A percentile compares a stretch with the other conserved stretches of the same genome.
Evolutionary conservation across 1,140 invertebrate species (phyloP).

Genomic region (Drosophila auraria): DNA sequence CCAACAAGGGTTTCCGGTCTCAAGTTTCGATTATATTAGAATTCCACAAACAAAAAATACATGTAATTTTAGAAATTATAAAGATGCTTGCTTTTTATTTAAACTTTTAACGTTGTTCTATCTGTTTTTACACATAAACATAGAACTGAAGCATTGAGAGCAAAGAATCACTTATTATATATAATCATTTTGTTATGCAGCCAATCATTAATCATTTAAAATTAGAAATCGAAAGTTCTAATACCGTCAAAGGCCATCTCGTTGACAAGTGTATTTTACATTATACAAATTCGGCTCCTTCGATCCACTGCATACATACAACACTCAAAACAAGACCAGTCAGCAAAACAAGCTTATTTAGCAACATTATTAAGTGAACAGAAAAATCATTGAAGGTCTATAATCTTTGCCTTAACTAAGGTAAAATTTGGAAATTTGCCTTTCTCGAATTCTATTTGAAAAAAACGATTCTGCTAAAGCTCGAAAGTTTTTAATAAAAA

Average conservation of each 20-base stretch:
- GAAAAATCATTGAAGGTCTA: background rate
- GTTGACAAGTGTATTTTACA: constrained; percentile 42
- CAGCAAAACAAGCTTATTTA: constrained; percentile 9
- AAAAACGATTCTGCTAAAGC: constrained; percentile 10
- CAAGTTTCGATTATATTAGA: background rate
- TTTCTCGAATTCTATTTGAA: background rate
- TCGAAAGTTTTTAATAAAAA: constrained; percentile 51
- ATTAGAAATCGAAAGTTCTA: constrained; percentile 41
- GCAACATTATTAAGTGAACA: constrained; percentile 30
- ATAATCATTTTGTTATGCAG: constrained; percentile 51
- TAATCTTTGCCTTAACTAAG: background rate
- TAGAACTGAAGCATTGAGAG: constrained; percentile 78
- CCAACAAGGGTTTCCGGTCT: constrained; percentile 3
- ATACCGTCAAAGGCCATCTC: constrained; percentile 39
- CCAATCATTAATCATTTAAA: constrained; percentile 32
- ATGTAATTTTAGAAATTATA: constrained; percentile 69
- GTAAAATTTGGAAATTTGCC: background rate
- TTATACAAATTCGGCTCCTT: constrained; percentile 46
- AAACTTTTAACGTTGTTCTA: constrained; percentile 60
- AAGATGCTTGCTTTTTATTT: constrained; percentile 66
- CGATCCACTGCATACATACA: constrained; percentile 52
- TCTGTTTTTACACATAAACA: constrained; percentile 74
- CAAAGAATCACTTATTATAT: constrained; percentile 72
- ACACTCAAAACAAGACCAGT: constrained; percentile 55
- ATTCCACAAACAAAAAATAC: constrained; percentile 23